Evolutionary conservation across 1,140 invertebrate genomes (phyloP), one percentile per base, ranked within the genome.

Genomic region (Rhyzopertha dominica): DNA sequence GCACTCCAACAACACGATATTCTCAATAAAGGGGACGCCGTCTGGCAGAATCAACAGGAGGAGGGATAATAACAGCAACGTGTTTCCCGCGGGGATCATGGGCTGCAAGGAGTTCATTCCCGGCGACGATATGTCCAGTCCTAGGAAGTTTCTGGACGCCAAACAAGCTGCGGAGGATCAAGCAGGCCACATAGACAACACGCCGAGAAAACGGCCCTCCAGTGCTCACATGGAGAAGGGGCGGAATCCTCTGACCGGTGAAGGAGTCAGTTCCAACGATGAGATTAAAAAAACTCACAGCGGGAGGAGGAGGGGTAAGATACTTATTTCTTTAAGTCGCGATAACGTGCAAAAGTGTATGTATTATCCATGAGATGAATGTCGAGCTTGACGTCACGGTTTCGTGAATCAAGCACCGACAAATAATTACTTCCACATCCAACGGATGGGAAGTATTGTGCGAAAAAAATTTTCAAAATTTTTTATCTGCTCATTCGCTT

Each of bases 161-260:
- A 31, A 23, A 16, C 13, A 43, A 23, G 29, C 30, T 13, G 29
- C 36, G 7, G 29, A 41, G n/a, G 47, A 53, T 18, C 34, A 13
- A 2, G 30, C 40, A 19, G 51, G 51, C n/a, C 47, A 49, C 14
- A 53, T 44, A 28, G 56, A 43, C 18, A 49, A 19, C 32, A 49
- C 19, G 16, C 43, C 18, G 41, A 48, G 22, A 43, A 49, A 47
- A 25, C 20, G 9, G 14, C 37, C 41, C 9, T 22, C 26, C 14
- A 36, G 32, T 19, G 32, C 19, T n/a, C 36, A 36, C 36, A 14
- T 20, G 8, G 20, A 34, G 13, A 20, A 8, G 41, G 5, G 39
- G 35, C 10, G 62, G 31, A 63, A 65, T 47, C 61, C 61, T 2
- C 16, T 65, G 12, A 60, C 61, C 16, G 61, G 61, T 13, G 47